Evolutionary conservation across 2,113 vertebrate genomes (phyloP).

Genomic region (Eclectus roratus): DNA sequence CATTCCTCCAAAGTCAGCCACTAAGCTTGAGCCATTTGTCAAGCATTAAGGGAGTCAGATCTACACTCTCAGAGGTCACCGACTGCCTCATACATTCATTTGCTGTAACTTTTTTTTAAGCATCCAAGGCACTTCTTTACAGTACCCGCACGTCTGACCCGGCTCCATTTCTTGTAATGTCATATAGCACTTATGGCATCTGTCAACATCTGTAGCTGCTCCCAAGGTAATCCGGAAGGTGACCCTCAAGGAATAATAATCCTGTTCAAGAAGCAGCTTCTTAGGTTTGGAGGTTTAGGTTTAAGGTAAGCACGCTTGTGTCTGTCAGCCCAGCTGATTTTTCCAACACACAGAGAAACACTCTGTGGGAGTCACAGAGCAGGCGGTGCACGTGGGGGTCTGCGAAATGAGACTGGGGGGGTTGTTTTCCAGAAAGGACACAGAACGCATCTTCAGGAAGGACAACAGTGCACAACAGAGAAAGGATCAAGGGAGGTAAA

Average conservation of each 20-base stretch:
- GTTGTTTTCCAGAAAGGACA: constrained; percentile 25
- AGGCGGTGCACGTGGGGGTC: neutral
- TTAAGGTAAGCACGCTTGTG: neutral
- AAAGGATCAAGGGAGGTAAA: neutral
- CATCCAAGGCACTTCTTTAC: neutral
- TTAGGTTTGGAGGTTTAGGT: neutral
- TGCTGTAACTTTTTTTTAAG: neutral
- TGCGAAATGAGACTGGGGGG: neutral
- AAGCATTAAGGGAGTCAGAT: constrained; percentile 4
- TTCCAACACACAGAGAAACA: neutral
- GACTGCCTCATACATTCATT: constrained; percentile 18
- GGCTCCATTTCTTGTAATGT: neutral
- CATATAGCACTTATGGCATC: neutral
- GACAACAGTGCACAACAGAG: neutral
- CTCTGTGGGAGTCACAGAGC: neutral
- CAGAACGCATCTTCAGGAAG: constrained; percentile 24
- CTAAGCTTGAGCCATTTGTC: neutral
- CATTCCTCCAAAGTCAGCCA: constrained; percentile 21
- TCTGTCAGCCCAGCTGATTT: constrained; percentile 12
- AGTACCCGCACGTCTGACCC: neutral
- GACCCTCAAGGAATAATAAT: neutral
- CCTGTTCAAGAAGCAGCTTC: neutral
- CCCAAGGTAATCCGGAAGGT: neutral
- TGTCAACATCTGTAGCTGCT: constrained; percentile 31
- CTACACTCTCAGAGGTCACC: neutral